phyloP scores from a whole-genome alignment of 2,797 vertebrate species.

The Sebastes oblongus region DNA sequence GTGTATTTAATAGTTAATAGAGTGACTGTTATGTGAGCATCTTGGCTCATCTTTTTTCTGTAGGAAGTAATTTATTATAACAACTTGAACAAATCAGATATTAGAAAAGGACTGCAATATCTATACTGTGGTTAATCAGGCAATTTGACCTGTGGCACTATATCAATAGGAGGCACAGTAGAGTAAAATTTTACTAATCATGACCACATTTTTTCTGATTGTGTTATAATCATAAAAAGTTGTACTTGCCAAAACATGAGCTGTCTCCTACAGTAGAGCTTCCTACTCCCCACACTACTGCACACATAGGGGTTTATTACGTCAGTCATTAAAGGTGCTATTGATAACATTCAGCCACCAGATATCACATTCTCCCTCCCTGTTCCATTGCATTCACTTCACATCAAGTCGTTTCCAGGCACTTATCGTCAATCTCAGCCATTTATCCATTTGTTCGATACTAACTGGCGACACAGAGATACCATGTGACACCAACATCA shows the following conservation, averaged over 20 bases:
- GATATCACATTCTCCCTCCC: too few species aligned
- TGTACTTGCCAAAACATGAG: slow-evolving; percentile 18
- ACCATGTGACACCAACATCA: too few species aligned
- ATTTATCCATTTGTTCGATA: too few species aligned
- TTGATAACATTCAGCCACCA: too few species aligned
- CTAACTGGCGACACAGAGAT: too few species aligned
- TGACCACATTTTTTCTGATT: slow-evolving; percentile 3
- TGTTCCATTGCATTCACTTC: too few species aligned
- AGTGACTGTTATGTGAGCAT: slow-evolving; percentile 45
- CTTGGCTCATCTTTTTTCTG: slow-evolving; percentile 20
- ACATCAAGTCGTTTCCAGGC: too few species aligned
- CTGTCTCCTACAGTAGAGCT: not conserved
- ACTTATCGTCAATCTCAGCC: too few species aligned
- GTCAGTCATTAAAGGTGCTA: not conserved
- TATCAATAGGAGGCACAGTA: not conserved
- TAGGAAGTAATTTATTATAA: slow-evolving; percentile 28
- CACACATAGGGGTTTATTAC: slow-evolving; percentile 12
- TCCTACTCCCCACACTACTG: not conserved
- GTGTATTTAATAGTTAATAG: slow-evolving; percentile 53
- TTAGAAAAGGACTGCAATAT: not conserved
- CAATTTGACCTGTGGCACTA: not conserved
- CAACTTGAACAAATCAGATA: slow-evolving; percentile 15
- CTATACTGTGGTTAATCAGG: slow-evolving; percentile 4
- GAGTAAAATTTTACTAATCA: not conserved
- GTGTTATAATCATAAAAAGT: not conserved